Percentiles rank a stretch among this genome's conserved stretches.
Evolutionary conservation across 2,888 invertebrate species (phyloP).

Genomic region (Calameuta filiformis): DNA sequence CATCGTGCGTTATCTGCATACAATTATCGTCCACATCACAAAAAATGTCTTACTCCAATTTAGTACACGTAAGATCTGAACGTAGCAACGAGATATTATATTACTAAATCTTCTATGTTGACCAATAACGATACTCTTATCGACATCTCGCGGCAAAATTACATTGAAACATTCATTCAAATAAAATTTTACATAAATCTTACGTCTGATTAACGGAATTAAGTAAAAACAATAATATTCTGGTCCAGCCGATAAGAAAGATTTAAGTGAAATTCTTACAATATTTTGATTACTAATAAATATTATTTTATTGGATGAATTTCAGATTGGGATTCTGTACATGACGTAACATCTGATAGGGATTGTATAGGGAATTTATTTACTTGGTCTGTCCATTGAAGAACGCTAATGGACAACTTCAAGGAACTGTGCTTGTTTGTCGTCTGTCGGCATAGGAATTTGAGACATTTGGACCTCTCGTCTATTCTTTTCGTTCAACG

Average conservation of each 20-base stretch:
- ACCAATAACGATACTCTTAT: not conserved
- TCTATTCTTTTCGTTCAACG: not conserved
- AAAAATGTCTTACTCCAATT: slow-evolving; percentile 38
- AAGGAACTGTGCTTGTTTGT: not conserved
- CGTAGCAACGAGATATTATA: not conserved
- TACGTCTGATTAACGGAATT: not conserved
- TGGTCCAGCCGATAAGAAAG: not conserved
- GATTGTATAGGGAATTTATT: not conserved
- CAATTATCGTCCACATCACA: slow-evolving; percentile 50
- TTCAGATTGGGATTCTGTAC: not conserved
- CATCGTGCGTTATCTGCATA: slow-evolving; percentile 52
- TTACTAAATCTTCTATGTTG: not conserved
- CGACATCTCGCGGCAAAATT: not conserved
- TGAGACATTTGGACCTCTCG: not conserved
- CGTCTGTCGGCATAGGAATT: slow-evolving; percentile 6
- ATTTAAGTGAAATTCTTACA: not conserved
- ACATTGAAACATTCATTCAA: not conserved
- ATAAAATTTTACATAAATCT: not conserved
- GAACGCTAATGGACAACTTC: not conserved
- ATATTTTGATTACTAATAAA: not conserved
- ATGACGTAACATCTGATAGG: not conserved
- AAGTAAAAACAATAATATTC: not conserved
- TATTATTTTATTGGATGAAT: not conserved
- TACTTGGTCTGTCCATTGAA: not conserved
- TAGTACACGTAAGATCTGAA: slow-evolving; percentile 16